Base-by-base conservation (phyloP, 1,140 invertebrate genomes). In the Chironomus tepperi region DNA sequence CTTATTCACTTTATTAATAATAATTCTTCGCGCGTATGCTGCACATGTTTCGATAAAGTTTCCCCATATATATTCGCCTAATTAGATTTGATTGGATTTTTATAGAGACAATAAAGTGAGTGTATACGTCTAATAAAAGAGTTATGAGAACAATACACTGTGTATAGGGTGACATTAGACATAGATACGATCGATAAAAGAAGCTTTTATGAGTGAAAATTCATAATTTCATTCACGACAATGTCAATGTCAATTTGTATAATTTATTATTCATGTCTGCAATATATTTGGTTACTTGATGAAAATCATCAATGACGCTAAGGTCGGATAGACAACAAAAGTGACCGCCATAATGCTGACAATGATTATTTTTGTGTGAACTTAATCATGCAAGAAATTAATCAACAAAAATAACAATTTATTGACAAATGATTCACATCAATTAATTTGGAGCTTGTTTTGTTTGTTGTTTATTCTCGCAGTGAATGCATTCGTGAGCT, bases 171-270 rank as follows among this genome's bases (percentile, higher is more conserved):
- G 24, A 34, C 24, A 34, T 2, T 34, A 5, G 24, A 34, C 24
- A 34, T 34, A 34, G 24, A 34, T 34, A 34, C 24, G 24, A 34
- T 34, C 24, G 5, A 34, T 34, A 34, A 34, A 34, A 34, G 5
- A 34, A 34, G 24, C 24, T 34, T 34, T 34, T 34, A 34, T 34
- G 24, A 34, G 24, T 34, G 24, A 34, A 34, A 34, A 34, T 34
- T 34, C 24, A 34, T 34, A 34, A 34, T 34, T 34, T 34, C 24
- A 34, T 57, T 57, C n/a, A 57, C 12, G 47, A 57, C 47, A 57
- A 57, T 57, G 47, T 57, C 47, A 57, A 57, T 57, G 47, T 57
- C 47, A 57, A n/a, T 57, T n/a, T 57, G 5, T 57, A 57, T 57
- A 5, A 12, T 57, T 9, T 57, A n/a, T 57, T 57, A 57, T 57